A percentile compares a stretch with the other conserved stretches of the same genome.
Conservation (phyloP, 2,797 vertebrate species). For the Myiotriccus ornatus region DNA sequence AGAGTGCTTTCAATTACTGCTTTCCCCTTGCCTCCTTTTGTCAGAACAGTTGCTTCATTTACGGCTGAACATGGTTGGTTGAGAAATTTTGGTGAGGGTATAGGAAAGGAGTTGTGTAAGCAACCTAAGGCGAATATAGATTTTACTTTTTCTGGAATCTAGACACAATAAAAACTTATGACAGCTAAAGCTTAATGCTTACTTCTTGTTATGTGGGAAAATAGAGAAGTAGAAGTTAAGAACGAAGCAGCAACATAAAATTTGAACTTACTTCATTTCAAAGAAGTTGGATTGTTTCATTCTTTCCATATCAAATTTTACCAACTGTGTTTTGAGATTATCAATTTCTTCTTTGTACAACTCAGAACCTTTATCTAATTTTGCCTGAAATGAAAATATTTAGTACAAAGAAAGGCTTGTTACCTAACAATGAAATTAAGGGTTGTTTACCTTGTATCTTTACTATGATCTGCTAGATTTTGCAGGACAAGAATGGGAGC, state of each 20-base stretch:
- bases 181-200: background rate
- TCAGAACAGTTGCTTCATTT: background rate
- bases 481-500: background rate
- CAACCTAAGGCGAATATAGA: accelerated
- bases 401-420: background rate
- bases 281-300: conserved; percentile 74
- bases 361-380: conserved; percentile 70
- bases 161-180: background rate
- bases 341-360: conserved; percentile 81
- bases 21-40: background rate
- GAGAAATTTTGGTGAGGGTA: background rate
- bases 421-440: background rate
- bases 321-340: conserved; percentile 77
- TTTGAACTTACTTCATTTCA: conserved; percentile 79
- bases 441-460: background rate
- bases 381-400: conserved; percentile 38
- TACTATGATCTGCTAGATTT: background rate
- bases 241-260: background rate
- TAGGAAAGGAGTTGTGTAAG: background rate
- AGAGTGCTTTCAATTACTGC: background rate
- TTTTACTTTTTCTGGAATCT: background rate
- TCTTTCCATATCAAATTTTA: conserved; percentile 82
- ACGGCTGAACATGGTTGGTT: background rate
- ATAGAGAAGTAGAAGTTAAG: background rate
- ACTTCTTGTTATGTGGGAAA: background rate